phyloP scores from a whole-genome alignment of 2,113 vertebrate species.

The Rhombomys opimus region DNA sequence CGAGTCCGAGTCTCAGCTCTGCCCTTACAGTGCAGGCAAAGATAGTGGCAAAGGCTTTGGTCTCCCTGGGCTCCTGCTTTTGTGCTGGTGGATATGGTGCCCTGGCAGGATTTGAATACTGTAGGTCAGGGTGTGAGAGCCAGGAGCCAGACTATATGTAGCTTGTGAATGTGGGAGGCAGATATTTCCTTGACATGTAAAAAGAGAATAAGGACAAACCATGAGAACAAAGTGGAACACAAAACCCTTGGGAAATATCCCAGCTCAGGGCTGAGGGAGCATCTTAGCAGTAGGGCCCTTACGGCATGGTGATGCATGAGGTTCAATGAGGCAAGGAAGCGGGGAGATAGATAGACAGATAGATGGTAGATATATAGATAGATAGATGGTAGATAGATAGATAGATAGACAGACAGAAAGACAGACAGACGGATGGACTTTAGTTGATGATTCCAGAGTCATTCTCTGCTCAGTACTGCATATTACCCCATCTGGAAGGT shows the following conservation, averaged over 20 bases:
- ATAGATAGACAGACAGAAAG: background rate
- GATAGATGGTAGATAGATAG: no score
- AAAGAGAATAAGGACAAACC: background rate
- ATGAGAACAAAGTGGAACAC: background rate
- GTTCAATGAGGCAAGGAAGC: background rate
- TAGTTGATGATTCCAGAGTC: no score
- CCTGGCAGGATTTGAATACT: accelerated
- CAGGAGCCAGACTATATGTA: accelerated
- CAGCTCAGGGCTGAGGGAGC: background rate
- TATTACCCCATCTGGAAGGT: background rate
- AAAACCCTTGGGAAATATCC: background rate
- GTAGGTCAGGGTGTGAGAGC: background rate
- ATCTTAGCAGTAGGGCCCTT: no score
- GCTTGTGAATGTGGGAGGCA: background rate
- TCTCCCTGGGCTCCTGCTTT: background rate
- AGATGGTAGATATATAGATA: background rate
- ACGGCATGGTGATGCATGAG: no score
- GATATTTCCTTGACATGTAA: background rate
- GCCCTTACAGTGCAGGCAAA: accelerated
- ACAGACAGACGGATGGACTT: background rate
- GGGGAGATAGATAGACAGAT: no score
- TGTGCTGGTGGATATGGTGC: accelerated
- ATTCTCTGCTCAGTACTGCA: background rate
- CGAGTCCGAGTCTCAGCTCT: background rate
- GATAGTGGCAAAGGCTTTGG: background rate